phyloP scores from a whole-genome alignment of 2,888 invertebrate genomes.

The Gibbula magus region DNA sequence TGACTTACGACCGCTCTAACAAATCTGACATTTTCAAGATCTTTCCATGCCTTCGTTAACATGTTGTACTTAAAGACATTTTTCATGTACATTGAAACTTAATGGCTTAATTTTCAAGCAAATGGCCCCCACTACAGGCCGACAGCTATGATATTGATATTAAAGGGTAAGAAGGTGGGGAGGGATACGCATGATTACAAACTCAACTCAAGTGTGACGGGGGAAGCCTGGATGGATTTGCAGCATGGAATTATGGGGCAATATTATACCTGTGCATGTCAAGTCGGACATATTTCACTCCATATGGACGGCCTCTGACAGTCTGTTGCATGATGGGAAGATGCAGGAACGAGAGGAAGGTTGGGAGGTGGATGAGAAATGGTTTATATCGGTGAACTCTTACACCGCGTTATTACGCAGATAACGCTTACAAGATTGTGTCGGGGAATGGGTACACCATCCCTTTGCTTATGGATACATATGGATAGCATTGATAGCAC shows the following conservation, averaged over 20 bases:
- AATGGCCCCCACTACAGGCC: neutral
- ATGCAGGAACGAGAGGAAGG: neutral
- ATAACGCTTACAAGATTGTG: too few relatives aligned
- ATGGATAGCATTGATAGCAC: too few relatives aligned
- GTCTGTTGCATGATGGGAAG: neutral
- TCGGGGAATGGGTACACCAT: too few relatives aligned
- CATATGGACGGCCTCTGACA: neutral
- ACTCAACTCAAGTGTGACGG: neutral
- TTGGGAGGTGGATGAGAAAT: too few relatives aligned
- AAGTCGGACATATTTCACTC: neutral
- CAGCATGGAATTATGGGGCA: neutral
- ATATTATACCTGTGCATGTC: neutral
- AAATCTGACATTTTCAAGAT: slow-evolving; percentile 8
- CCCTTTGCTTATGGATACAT: too few relatives aligned
- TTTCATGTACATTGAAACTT: neutral
- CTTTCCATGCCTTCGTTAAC: neutral
- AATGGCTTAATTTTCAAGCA: slow-evolving; percentile 10
- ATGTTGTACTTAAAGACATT: slow-evolving; percentile 5
- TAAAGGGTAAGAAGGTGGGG: neutral
- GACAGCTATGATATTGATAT: slow-evolving; percentile 14
- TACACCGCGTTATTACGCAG: too few relatives aligned
- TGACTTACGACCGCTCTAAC: too few relatives aligned
- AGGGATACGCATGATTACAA: neutral
- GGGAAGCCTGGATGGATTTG: neutral
- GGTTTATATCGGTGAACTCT: too few relatives aligned